Evolutionary conservation across 1,140 invertebrate species (phyloP).

Genomic region (Plectrocnemia conspersa): DNA sequence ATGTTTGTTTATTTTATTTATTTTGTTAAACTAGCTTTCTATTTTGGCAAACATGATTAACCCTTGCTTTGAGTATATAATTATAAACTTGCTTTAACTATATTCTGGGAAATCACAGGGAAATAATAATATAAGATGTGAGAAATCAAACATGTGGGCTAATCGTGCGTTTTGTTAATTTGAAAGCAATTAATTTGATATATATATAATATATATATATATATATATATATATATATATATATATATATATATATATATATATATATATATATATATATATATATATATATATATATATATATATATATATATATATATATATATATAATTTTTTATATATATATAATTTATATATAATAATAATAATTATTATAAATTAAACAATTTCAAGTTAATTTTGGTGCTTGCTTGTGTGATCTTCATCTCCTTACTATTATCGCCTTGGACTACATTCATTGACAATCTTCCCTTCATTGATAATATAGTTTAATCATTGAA

Average conservation of each 20-base stretch:
- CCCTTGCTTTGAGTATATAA: no score
- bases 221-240: no score
- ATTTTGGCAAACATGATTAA: no score
- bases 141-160: no score
- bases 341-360: constrained; percentile 12
- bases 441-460: constrained; percentile 23
- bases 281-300: background rate
- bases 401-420: constrained; percentile 16
- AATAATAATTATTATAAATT: constrained; percentile 4
- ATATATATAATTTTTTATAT: constrained; percentile 3
- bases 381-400: constrained; percentile 4
- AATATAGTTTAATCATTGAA: background rate
- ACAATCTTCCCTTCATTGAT: constrained; percentile 18
- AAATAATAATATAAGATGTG: no score
- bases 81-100: no score
- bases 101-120: no score
- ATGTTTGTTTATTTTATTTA: no score
- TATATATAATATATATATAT: no score
- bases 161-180: no score
- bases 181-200: no score
- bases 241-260: background rate
- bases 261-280: background rate
- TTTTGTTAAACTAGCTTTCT: no score
- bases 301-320: constrained; percentile 4
- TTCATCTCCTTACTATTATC: constrained; percentile 16